Base-by-base conservation (phyloP, 2,888 invertebrate species). In the Dione vanillae region DNA sequence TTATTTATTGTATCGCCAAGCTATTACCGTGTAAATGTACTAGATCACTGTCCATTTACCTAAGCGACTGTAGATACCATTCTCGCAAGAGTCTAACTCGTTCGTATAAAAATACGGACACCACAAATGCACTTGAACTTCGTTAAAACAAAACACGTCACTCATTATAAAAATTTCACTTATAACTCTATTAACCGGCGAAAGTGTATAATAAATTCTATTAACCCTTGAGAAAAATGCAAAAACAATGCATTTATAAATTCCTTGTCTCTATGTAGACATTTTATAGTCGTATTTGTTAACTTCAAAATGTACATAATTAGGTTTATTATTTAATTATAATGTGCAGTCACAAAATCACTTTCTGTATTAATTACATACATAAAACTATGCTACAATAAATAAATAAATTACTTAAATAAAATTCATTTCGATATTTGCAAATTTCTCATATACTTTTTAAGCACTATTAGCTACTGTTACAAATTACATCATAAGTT, bases 401-500 rank as follows among this genome's bases (percentile, higher is more conserved):
- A 3, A 3, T 35, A n/a, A 35, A 0, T 37, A 11, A 10, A 54
- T 19, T 16, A 19, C 49, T 0, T 49, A 11, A 19, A 49, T 16
- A 16, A 19, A 19, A 49, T 47, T 45, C 14, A 43, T 14, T 43
- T 27, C 27, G 27, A 27, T 27, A 27, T 27, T 27, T 27, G 27
- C 27, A 27, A 27, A 27, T 9, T 19, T 10, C 16, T 16, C 43
- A 9, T 27, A n/a, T 56, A 11, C 6, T 6, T 11, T 45, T 20
- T 43, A n/a, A 45, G 12, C 10, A 20, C 3, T 27, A 19, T 27
- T 45, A 45, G 27, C 14, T 20, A 27, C 27, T 61, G n/a, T 61
- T 27, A 47, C 16, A 47, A 35, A 65, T 67, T 19, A 65, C 47
- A 49, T 43, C 54, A 68, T 12, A 11, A 43, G 41, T 54, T 51